Base-by-base conservation (phyloP, 1,140 invertebrate species). In the Drosophila melanica region DNA sequence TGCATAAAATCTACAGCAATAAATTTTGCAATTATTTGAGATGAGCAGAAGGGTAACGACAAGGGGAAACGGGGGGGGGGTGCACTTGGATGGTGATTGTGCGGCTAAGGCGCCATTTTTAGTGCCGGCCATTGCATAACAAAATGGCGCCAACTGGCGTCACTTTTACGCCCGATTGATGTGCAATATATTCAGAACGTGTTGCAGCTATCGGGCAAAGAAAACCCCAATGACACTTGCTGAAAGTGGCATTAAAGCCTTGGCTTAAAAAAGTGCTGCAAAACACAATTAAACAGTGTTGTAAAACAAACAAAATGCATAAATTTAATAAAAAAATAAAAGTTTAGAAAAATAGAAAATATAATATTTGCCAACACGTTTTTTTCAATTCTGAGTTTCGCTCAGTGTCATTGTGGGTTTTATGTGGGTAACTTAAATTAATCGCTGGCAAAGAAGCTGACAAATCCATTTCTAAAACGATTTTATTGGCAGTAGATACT, bases 141-240 rank as follows among this genome's bases (percentile, higher is more conserved):
- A 81, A 75, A 78, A 74, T 81, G 70, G 70, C 64, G 67, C 45
- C 67, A 78, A 48, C 50, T 75, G 70, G 41, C 59, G 64, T 20
- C 48, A 63, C 30, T 72, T 85, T 80, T 65, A 70, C 51, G 78
- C 59, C 59, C 66, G 74, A 86, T 86, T 86, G 80, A 85, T 85
- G 84, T 84, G 81, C 69, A 77, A 72, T 75, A 75, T 70, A 75
- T 64, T 79, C 73, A 73, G 30, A 35, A 23, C 53, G 62, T 62
- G 39, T 65, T 57, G 60, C 50, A 59, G 35, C 55, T 55, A 60
- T 47, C 11, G 18, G n/a, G 11, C 1, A 23, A 44, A 45, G 12
- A 27, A 18, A 50, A 3, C 1, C 6, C 6, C 53, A 51, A 64
- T 51, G 69, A 72, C 51, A 59, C 14, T 9, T 35, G 63, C 48